Evolutionary conservation across 2,113 vertebrate genomes (phyloP), one percentile per base, ranked within the genome.

Genomic region (Melanotaenia duboulayi): DNA sequence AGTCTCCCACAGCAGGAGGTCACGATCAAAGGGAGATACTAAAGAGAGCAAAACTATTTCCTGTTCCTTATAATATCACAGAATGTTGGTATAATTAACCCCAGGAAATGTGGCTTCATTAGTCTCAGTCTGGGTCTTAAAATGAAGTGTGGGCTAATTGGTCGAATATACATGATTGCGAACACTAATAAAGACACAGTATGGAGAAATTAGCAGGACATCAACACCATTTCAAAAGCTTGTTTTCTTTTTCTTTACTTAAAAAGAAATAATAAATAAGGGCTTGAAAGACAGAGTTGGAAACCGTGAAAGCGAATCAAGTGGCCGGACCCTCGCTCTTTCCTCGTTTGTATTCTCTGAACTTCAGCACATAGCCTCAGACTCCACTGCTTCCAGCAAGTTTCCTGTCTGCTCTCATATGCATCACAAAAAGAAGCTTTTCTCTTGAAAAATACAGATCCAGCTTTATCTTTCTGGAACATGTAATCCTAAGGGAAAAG

Each of bases 341-440:
- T 68, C 52, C 71, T 67, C 1, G 11, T 56, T 62, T 84, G 49
- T 70, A 67, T 76, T 65, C 60, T 87, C 72, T 73, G 66, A 84
- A 79, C 72, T 57, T 64, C 63, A 49, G 49, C 61, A 64, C 37
- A 69, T 71, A 84, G 52, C 69, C 55, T 59, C 28, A 54, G 52
- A 71, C 54, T 24, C 24, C 23, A 42, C 49, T 62, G 44, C 74
- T 76, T 79, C 63, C 80, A 80, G 66, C 37, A 65, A 66, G 65
- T 70, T 83, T 76, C 71, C 78, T 68, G 77, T 80, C 82, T 56
- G 46, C 81, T 87, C 80, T 86, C 83, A 88, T 90, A 80, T 85
- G 75, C 84, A 84, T 85, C 76, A 86, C 59, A 80, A 84, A 87
- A 62, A 71, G 78, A 79, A 65, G 16, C 42, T 72, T 63, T 74